phyloP scores from a whole-genome alignment of 2,797 vertebrate species.

The Hypotaenidia philippensis region DNA sequence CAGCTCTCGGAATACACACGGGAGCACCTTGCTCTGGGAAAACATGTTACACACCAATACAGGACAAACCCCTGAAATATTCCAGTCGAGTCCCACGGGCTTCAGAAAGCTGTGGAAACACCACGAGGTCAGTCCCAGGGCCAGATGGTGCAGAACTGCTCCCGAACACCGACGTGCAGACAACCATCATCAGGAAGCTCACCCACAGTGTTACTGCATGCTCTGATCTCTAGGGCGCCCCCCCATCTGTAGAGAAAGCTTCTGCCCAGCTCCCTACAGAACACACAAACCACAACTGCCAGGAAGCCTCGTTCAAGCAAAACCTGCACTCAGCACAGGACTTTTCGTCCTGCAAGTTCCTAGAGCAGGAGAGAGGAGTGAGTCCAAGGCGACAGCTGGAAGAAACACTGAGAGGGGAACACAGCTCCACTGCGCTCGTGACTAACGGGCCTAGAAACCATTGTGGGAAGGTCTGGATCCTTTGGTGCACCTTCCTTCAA shows the following conservation, averaged over 20 bases:
- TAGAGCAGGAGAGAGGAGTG: not conserved
- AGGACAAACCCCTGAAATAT: not conserved
- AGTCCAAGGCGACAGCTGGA: not conserved
- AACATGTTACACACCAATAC: not conserved
- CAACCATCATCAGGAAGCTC: not conserved
- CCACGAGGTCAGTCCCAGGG: not conserved
- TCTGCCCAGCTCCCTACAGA: not conserved
- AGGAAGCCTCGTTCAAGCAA: not conserved
- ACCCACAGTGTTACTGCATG: rapidly evolving
- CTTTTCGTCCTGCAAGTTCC: not conserved
- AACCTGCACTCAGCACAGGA: not conserved
- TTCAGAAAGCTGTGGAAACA: not conserved
- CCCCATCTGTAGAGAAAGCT: not conserved
- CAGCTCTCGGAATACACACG: not conserved
- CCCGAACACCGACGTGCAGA: not conserved
- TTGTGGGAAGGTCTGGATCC: not conserved
- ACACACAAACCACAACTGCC: not conserved
- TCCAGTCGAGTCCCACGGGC: not conserved
- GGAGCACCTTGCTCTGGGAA: not conserved
- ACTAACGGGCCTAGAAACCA: not conserved
- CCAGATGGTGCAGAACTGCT: not conserved
- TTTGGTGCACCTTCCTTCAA: not conserved
- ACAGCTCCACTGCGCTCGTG: not conserved
- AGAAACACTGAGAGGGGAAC: not conserved
- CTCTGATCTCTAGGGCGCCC: not conserved